Conservation (phyloP, 2,113 vertebrate species). For the Heptranchias perlo region DNA sequence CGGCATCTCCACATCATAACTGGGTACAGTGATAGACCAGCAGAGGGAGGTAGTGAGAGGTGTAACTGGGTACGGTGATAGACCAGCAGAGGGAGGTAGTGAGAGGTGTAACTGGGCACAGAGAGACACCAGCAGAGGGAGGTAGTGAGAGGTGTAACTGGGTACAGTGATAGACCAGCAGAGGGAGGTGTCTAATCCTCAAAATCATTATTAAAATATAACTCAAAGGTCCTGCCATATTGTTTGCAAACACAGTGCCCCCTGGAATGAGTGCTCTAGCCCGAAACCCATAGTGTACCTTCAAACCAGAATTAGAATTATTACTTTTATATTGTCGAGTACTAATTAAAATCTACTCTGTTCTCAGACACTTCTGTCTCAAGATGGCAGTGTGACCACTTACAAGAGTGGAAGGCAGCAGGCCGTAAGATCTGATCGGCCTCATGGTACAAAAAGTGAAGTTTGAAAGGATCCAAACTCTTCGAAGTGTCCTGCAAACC, state of each 20-base stretch:
- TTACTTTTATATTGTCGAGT: neutral
- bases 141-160: too few relatives aligned
- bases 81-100: too few relatives aligned
- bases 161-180: too few relatives aligned
- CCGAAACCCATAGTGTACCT: neutral
- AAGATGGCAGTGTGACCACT: neutral
- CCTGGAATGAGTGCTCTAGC: neutral
- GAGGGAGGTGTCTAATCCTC: too few relatives aligned
- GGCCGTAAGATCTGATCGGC: neutral
- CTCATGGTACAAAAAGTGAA: neutral
- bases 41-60: too few relatives aligned
- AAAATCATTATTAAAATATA: neutral
- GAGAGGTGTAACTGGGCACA: too few relatives aligned
- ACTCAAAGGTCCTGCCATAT: neutral
- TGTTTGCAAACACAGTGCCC: neutral
- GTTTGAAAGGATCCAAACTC: too few relatives aligned
- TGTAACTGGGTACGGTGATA: too few relatives aligned
- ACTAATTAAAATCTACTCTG: neutral
- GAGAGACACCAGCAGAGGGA: too few relatives aligned
- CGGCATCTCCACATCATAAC: too few relatives aligned
- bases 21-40: too few relatives aligned
- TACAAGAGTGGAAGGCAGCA: neutral
- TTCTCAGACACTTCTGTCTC: neutral
- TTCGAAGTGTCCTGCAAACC: too few relatives aligned
- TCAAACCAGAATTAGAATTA: neutral